Conservation (phyloP, 1,140 invertebrate species). For the Arion vulgaris region DNA sequence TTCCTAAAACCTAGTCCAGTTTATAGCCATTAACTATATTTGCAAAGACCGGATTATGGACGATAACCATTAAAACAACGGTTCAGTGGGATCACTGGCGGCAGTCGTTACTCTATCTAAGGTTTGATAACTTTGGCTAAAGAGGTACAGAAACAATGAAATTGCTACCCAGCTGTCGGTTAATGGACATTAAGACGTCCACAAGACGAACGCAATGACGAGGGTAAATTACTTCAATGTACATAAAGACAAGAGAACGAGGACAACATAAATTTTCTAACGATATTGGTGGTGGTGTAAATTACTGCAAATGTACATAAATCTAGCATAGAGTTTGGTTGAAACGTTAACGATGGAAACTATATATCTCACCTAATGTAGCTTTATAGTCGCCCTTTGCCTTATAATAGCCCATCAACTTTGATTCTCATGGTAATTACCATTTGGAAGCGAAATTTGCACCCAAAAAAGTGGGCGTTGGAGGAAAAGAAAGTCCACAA, state of each 20-base stretch:
- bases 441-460: not conserved
- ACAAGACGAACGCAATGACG: not conserved
- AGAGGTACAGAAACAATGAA: slow-evolving; percentile 3
- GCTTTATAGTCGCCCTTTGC: not conserved
- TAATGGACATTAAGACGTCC: slow-evolving; percentile 10
- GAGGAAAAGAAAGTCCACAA: not conserved
- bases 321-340: not conserved
- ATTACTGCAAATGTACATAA: slow-evolving; percentile 3
- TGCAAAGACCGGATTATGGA: slow-evolving; percentile 7
- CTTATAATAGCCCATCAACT: slow-evolving; percentile 15
- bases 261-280: not conserved
- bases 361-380: slow-evolving; percentile 6
- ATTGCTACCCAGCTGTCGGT: not conserved
- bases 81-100: not conserved
- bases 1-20: not conserved
- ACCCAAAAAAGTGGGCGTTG: not conserved
- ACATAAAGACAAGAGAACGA: not conserved
- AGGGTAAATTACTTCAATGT: slow-evolving; percentile 1
- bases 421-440: not conserved
- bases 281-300: not conserved
- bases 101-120: not conserved
- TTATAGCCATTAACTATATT: slow-evolving; percentile 6
- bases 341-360: not conserved
- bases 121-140: not conserved
- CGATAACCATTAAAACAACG: not conserved